Percentiles rank a stretch among this genome's conserved stretches.
Evolutionary conservation across 2,797 vertebrate genomes (phyloP).

Genomic region (Hydrophis major): DNA sequence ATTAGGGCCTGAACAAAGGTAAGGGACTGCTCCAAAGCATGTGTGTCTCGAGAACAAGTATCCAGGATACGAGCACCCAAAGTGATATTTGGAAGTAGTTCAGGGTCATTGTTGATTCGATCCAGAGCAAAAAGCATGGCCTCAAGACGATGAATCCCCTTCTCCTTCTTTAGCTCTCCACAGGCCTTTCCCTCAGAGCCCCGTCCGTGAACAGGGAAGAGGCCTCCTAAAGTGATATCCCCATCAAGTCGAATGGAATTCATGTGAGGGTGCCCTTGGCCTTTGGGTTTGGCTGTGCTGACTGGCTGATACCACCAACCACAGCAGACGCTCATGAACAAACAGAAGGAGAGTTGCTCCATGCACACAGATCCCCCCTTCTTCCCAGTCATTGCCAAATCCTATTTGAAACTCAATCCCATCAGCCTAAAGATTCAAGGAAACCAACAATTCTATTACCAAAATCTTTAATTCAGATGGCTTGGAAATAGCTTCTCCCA

Average conservation of each 20-base stretch:
- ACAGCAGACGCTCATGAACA: conserved; percentile 68
- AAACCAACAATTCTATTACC: background rate
- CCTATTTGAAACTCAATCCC: conserved; percentile 58
- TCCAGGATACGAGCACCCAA: conserved; percentile 93
- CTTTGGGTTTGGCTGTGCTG: conserved; percentile 83
- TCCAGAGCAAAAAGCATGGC: conserved; percentile 96
- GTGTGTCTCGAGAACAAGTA: conserved; percentile 94
- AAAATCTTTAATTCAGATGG: conserved; percentile 43
- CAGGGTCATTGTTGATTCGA: conserved; percentile 93
- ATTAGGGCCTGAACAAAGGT: conserved; percentile 96
- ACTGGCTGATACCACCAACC: conserved; percentile 68
- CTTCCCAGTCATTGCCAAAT: conserved; percentile 69
- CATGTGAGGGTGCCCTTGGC: conserved; percentile 87
- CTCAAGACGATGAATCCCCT: conserved; percentile 93
- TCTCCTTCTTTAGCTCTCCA: conserved; percentile 95
- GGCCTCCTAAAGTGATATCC: conserved; percentile 91
- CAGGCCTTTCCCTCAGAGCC: conserved; percentile 90
- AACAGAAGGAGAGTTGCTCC: conserved; percentile 72
- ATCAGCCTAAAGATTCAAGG: conserved; percentile 32
- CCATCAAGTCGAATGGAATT: conserved; percentile 96
- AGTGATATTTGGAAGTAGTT: conserved; percentile 94
- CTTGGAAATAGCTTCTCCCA: conserved; percentile 1
- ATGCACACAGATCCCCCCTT: conserved; percentile 64
- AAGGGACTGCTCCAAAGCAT: conserved; percentile 94
- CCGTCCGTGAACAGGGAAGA: conserved; percentile 90